Evolutionary conservation across 2,113 vertebrate genomes (phyloP), one percentile per base, ranked within the genome.

Genomic region (Struthio camelus): DNA sequence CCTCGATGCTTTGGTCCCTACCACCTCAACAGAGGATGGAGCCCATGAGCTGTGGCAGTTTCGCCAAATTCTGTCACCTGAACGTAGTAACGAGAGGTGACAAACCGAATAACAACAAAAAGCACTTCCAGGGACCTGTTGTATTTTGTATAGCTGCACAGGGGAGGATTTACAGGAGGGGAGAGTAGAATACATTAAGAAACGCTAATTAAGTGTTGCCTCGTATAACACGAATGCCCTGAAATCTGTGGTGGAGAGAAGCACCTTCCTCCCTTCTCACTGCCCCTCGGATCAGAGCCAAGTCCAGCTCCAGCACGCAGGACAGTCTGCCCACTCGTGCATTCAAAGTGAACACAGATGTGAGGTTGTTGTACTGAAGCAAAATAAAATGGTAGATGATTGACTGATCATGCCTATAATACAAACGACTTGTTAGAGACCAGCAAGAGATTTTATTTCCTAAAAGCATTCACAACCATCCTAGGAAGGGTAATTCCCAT

Each of bases 401-500:
- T 67, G 72, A 23, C 78, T 40, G 80, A 79, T 85, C 70, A 70
- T 72, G 75, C 77, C 78, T 69, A 12, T 9, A 87, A 87, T 87
- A 96, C 84, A 94, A 95, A 94, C 4, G 36, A 89, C 87, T 80
- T 96, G 96, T 84, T 83, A 87, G 94, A 92, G 94, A 96, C 10
- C 69, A 24, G 88, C 59, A 9, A 84, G 61, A 80, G 91, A 40
- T 87, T 65, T 91, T 64, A 94, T 87, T 97, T 97, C 96, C 95
- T 95, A 28, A 93, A 95, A 95, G 22, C 89, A 86, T 78, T 78
- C 93, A 34, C 89, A 61, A 89, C 91, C 95, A 95, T 91, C 94
- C 91, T 53, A 89, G 94, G 93, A 96, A 96, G 93, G 93, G 96
- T 94, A 93, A 96, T 97, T 97, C 96, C 97, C 95, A 97, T 95